Conservation (phyloP, 2,888 invertebrate species). For the Polia nebulosa region DNA sequence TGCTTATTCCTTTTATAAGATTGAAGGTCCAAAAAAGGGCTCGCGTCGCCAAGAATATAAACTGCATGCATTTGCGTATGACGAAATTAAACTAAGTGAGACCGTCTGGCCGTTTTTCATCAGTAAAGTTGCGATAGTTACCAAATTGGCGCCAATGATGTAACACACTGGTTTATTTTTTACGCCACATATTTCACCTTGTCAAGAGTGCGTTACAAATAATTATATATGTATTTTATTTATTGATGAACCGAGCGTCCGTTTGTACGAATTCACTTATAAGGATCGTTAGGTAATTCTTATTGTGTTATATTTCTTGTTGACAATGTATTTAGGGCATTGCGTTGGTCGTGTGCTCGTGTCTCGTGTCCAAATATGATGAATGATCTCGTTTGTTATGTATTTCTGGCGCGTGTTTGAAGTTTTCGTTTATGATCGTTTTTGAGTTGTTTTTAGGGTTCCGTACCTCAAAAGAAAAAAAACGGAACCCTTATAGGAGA, state of each 20-base stretch:
- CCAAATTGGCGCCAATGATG: constrained; percentile 63
- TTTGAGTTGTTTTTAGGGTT: constrained; percentile 22
- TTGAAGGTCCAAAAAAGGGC: constrained; percentile 54
- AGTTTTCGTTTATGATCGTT: constrained; percentile 44
- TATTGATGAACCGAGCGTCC: constrained; percentile 65
- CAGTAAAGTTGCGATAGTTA: constrained; percentile 47
- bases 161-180: constrained; percentile 59
- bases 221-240: no score
- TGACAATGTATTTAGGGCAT: constrained; percentile 65
- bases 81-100: constrained; percentile 49
- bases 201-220: constrained; percentile 59
- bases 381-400: constrained; percentile 57
- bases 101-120: constrained; percentile 47
- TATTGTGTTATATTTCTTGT: constrained; percentile 42
- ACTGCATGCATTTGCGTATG: constrained; percentile 41
- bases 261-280: constrained; percentile 58
- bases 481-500: no score
- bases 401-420: constrained; percentile 45
- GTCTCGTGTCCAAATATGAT: constrained; percentile 67
- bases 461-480: no score
- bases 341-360: constrained; percentile 51
- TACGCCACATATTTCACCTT: constrained; percentile 60
- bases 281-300: constrained; percentile 64
- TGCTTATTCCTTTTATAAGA: constrained; percentile 33
- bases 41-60: constrained; percentile 25